Evolutionary conservation across 2,797 vertebrate genomes (phyloP), one percentile per base, ranked within the genome.

Genomic region (Perodicticus potto): DNA sequence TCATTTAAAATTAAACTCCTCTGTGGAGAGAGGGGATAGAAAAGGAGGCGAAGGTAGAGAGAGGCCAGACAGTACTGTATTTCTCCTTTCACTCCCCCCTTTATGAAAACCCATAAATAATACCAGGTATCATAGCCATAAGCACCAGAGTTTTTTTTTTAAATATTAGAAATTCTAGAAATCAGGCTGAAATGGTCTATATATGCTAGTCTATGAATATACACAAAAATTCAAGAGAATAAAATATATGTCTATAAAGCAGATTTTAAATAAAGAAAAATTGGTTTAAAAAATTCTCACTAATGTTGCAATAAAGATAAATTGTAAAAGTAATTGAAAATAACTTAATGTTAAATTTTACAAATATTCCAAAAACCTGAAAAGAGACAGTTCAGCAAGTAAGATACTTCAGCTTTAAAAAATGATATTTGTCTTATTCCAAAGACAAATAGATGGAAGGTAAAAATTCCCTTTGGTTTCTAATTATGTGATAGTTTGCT

Each of bases 1-100:
- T 99, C 99, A 99, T 99, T 99, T 99, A 99, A 99, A 99, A 99
- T 99, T 99, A 99, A 99, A 99, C 98, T 98, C 97, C 98, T 97
- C 98, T 95, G 97, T 97, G 97, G 96, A 98, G 98, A 98, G 97
- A 96, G 98, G 97, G 97, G 93, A 97, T 97, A 97, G 97, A 97
- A 93, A 86, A 86, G 90, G 96, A 94, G 92, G 89, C 92, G 65
- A 98, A 98, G 95, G 98, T 93, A 98, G 96, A 95, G 96, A 98
- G 96, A 97, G 97, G 97, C 97, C 92, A 91, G 95, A 97, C 90
- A 94, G 89, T 97, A 97, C 97, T 97, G 96, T 98, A 98, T 98
- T 98, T 98, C 98, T 97, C 96, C 97, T 96, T 95, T 97, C 95
- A 97, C 61, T 37, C 94, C 96, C 89, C 84, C 89, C 96, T 94